Base-by-base conservation (phyloP, 1,140 invertebrate genomes). In the Sycophila sp. region DNA sequence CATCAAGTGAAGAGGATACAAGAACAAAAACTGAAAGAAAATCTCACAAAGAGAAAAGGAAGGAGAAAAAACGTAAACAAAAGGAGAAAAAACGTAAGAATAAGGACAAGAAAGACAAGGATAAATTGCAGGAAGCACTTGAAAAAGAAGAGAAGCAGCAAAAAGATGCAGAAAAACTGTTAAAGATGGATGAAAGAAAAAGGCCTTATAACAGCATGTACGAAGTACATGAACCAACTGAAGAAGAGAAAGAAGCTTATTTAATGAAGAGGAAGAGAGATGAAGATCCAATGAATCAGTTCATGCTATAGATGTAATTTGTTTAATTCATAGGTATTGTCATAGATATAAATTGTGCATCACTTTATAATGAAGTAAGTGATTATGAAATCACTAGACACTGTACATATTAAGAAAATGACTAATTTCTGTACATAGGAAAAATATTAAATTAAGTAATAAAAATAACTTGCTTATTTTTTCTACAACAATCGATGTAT, bases 171-270 rank as follows among this genome's bases (percentile, higher is more conserved):
- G 91, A 94, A 0, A 83, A 87, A 34, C 76, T 94, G 0, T 81
- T 96, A 51, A 86, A 88, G 15, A 86, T 93, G 76, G 95, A 97
- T 84, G 97, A 99, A 81, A 87, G 96, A 26, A 97, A 98, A 81
- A 86, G 96, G 24, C 91, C 94, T 0, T 99, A 98, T 80, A 98
- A 98, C 81, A 96, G 94, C 76, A 94, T 94, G 91, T 92, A 91
- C 73, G 91, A 94, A 74, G 90, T 90, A 0, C 93, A 93, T 71
- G 92, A 92, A 74, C 94, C 94, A 1, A 94, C 95, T 0, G 93
- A 95, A 68, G 94, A 97, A 77, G 95, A 99, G 85, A 92, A 98
- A 81, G 97, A 98, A 85, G 96, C 96, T 2, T 98, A 94, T 86
- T 91, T 92, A 75, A 92, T 96, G 87, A 98, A 96, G 82, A 89